Conservation (phyloP, 2,888 invertebrate genomes). For the Chymomyza procnemis region DNA sequence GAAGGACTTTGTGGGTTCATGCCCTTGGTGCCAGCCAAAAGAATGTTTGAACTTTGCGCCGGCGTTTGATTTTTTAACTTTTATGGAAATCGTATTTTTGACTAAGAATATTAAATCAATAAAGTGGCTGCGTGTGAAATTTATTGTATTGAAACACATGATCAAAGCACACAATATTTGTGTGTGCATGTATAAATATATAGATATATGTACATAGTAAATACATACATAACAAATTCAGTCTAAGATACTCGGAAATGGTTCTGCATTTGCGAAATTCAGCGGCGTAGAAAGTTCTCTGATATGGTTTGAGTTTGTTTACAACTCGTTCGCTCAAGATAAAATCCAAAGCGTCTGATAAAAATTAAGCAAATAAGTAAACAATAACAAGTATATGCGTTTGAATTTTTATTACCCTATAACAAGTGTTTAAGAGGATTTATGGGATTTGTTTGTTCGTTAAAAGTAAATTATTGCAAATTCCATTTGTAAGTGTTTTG, state of each 20-base stretch:
- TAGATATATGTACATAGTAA: not conserved
- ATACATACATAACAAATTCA: not conserved
- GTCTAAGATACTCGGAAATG: not conserved
- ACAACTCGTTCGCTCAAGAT: not conserved
- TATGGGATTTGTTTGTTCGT: not conserved
- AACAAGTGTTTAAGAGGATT: not conserved
- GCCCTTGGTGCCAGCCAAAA: not conserved
- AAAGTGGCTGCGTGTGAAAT: not conserved
- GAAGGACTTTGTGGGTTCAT: not conserved
- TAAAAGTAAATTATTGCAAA: not conserved
- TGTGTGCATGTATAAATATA: not conserved
- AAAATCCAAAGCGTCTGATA: not conserved
- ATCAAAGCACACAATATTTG: not conserved
- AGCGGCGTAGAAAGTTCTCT: not conserved
- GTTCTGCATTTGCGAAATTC: not conserved
- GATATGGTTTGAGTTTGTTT: not conserved
- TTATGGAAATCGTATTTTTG: not conserved
- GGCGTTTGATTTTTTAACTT: not conserved
- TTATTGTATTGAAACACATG: not conserved
- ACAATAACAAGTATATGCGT: not conserved
- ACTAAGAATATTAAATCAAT: too few relatives aligned
- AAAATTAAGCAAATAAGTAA: not conserved
- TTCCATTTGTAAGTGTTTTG: not conserved
- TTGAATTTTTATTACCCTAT: not conserved
- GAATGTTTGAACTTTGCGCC: not conserved